Percentiles rank a stretch among this genome's conserved stretches.
Conservation (phyloP, 2,113 vertebrate species). For the Nanger granti region DNA sequence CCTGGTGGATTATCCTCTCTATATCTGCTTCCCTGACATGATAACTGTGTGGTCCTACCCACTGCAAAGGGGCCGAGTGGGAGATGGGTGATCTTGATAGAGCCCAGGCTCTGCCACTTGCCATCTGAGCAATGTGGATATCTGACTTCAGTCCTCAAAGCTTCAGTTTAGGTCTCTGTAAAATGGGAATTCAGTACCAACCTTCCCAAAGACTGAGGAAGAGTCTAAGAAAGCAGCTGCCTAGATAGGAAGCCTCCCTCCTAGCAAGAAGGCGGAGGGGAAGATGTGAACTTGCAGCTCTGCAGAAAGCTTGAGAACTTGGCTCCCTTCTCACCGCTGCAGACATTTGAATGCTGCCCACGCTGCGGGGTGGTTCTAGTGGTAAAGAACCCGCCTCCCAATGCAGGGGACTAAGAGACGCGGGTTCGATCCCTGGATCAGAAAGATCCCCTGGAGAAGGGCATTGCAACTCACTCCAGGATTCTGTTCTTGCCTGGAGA, state of each 20-base stretch:
- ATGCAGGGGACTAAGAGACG: not conserved
- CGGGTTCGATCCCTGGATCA: not conserved
- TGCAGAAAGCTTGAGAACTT: fast-evolving
- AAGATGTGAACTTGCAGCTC: fast-evolving
- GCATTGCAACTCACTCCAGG: not conserved
- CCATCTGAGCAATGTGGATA: fast-evolving
- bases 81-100: not conserved
- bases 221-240: too few species aligned
- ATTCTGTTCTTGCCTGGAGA: not conserved
- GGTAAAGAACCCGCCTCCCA: not conserved
- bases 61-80: not conserved
- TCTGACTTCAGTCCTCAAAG: not conserved
- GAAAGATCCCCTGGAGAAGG: not conserved
- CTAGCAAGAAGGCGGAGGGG: fast-evolving
- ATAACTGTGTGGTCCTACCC: not conserved
- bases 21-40: not conserved
- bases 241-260: not conserved
- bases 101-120: not conserved
- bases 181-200: not conserved
- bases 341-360: not conserved
- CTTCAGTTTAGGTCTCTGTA: not conserved
- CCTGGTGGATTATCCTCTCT: not conserved
- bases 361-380: not conserved
- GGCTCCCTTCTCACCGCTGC: too few species aligned
- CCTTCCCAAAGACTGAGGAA: not conserved